Evolutionary conservation across 2,113 vertebrate species (phyloP), one percentile per base, ranked within the genome.

Genomic region (Excalfactoria chinensis): DNA sequence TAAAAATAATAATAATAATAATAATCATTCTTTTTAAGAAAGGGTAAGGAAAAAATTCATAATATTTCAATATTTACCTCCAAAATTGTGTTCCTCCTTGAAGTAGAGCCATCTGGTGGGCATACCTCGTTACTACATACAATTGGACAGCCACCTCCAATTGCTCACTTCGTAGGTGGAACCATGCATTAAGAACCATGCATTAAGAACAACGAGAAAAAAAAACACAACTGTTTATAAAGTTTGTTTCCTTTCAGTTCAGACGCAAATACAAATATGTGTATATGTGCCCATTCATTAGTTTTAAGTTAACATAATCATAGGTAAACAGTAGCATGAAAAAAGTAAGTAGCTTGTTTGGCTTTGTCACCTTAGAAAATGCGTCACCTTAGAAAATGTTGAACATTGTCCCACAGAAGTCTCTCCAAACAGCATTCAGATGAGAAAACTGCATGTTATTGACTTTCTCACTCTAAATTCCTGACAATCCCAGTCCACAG

Each of bases 1-100:
- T 2, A 41, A 34, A 84, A 11, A 41, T n/a, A n/a, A n/a, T n/a
- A n/a, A n/a, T n/a, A n/a, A n/a, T n/a, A n/a, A n/a, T n/a, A n/a
- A n/a, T n/a, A n/a, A n/a, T n/a, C n/a, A n/a, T n/a, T n/a, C n/a
- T 79, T 88, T 81, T 76, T 28, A 95, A 76, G 53, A 82, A 84
- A 56, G 0, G 0, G 13, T 25, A 40, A 79, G 82, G 37, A 70
- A 13, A 30, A 2, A 48, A 77, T 74, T 91, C 32, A 28, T 44
- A 75, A 30, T 44, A 71, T 34, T 81, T 89, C 41, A 5, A 69
- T 30, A 44, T 80, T 67, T 89, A 67, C 46, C 82, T n/a, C 15
- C 26, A 22, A 35, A 84, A 19, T 26, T 10, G 3, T 13, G 35
- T 46, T 51, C 62, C 25, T 82, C 80, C 43, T 63, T 74, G 60